Conservation (phyloP, 53 echinoderm and acorn worm genomes). For the Antedon mediterranea region DNA sequence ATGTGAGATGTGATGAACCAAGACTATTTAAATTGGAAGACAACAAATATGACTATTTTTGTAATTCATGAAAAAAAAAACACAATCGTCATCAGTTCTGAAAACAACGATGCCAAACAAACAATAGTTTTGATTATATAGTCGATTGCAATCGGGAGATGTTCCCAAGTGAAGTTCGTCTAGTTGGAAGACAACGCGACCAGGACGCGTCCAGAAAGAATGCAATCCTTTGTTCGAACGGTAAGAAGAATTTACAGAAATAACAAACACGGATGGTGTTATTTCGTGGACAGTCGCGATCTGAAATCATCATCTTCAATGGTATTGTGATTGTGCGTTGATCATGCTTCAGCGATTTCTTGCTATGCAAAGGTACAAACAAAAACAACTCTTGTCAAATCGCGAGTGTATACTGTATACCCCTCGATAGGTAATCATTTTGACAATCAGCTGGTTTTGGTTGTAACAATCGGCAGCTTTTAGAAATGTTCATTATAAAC, state of each 20-base stretch:
- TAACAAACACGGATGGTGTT: not conserved
- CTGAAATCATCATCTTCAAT: not conserved
- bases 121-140: not conserved
- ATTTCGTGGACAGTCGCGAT: not conserved
- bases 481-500: no score
- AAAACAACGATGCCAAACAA: not conserved
- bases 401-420: not conserved
- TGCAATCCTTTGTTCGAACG: not conserved
- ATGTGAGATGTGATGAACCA: no score
- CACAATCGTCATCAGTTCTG: no score
- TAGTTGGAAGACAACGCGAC: not conserved
- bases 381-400: not conserved
- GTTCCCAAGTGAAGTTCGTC: not conserved
- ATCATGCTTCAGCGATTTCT: not conserved
- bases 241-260: not conserved
- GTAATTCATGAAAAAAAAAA: no score
- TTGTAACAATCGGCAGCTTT: no score
- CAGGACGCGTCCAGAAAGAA: not conserved
- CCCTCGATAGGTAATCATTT: not conserved
- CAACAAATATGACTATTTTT: no score
- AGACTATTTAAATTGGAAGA: no score
- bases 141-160: not conserved
- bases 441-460: not conserved
- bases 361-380: not conserved
- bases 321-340: not conserved